Conservation (phyloP, 1,140 invertebrate genomes). For the Dinothrombium tinctorium region DNA sequence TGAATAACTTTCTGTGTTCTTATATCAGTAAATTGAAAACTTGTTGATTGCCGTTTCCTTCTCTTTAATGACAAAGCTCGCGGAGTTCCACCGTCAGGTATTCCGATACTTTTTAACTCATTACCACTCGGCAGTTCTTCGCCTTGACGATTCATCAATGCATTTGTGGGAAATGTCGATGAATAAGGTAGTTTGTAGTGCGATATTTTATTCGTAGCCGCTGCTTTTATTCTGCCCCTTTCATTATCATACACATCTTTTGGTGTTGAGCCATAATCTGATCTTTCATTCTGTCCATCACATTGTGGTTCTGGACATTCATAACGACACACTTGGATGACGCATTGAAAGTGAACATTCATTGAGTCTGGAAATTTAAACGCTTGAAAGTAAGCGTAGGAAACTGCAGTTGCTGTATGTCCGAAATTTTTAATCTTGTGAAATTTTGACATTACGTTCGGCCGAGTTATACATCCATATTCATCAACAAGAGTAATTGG, state of each 20-base stretch:
- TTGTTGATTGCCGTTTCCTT: neutral
- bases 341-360: constrained; percentile 76
- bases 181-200: neutral
- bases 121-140: neutral
- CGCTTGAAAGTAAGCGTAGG: constrained; percentile 68
- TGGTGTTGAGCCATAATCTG: neutral
- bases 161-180: neutral
- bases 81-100: neutral
- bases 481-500: constrained; percentile 86
- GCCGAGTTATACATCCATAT: constrained; percentile 65
- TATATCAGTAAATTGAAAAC: constrained; percentile 31
- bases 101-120: neutral
- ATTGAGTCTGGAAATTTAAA: constrained; percentile 18
- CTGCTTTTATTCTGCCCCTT: neutral
- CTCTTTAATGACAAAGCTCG: neutral
- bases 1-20: constrained; percentile 70
- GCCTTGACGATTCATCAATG: neutral
- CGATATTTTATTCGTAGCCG: neutral
- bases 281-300: constrained; percentile 9
- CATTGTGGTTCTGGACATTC: constrained; percentile 52
- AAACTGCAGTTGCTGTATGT: constrained; percentile 63
- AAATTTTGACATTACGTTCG: constrained; percentile 76
- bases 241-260: neutral
- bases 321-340: constrained; percentile 77
- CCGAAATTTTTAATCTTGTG: constrained; percentile 89